Conservation (phyloP, 2,888 invertebrate species). For the Parasteatoda lunata region DNA sequence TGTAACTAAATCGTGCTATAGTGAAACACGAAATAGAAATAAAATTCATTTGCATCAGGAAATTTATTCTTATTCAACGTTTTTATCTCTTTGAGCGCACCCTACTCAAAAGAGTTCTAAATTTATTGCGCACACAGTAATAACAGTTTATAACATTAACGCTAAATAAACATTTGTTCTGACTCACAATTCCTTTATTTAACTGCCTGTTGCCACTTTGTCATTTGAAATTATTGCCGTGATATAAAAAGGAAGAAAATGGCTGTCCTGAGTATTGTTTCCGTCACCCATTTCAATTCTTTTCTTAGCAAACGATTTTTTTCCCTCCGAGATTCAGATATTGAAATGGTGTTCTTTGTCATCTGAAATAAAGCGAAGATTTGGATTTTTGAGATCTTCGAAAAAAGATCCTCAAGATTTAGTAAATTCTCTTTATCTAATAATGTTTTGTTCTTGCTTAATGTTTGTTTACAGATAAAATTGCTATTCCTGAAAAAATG, state of each 20-base stretch:
- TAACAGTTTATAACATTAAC: slow-evolving; percentile 61
- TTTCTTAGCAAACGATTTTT: slow-evolving; percentile 3
- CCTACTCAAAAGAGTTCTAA: slow-evolving; percentile 22
- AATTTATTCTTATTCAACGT: slow-evolving; percentile 41
- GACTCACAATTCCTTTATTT: slow-evolving; percentile 31
- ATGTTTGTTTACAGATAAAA: too few relatives aligned
- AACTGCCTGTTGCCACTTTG: slow-evolving; percentile 56
- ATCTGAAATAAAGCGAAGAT: not conserved
- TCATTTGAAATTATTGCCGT: slow-evolving; percentile 45
- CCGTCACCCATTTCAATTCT: slow-evolving; percentile 13
- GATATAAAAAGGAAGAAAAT: slow-evolving; percentile 28
- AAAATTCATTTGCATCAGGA: slow-evolving; percentile 44
- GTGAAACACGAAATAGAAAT: slow-evolving; percentile 10
- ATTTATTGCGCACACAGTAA: slow-evolving; percentile 50
- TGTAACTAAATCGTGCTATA: not conserved
- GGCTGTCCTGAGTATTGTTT: slow-evolving; percentile 26
- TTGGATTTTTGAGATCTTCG: too few relatives aligned
- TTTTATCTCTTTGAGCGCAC: slow-evolving; percentile 31
- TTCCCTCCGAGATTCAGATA: not conserved
- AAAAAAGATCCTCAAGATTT: too few relatives aligned
- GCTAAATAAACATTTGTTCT: slow-evolving; percentile 62
- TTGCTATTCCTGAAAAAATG: too few relatives aligned
- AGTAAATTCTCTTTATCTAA: too few relatives aligned
- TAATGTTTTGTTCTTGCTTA: too few relatives aligned
- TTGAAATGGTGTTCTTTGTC: not conserved